Percentiles rank a stretch among this genome's conserved stretches.
phyloP scores from a whole-genome alignment of 2,113 vertebrate genomes.

The Python bivittatus region DNA sequence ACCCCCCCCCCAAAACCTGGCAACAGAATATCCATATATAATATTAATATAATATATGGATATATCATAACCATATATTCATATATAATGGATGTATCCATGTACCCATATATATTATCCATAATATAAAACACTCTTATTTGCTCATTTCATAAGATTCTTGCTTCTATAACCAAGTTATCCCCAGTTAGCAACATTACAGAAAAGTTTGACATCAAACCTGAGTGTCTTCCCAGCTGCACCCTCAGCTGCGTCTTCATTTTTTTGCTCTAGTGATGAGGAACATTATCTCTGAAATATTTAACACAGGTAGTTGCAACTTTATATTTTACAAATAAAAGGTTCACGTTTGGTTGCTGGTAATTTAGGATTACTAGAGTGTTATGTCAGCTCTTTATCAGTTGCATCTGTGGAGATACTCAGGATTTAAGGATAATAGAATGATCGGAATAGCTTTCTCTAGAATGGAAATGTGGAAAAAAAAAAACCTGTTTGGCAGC shows the following conservation, averaged over 20 bases:
- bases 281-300: conserved; percentile 37
- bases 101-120: background rate
- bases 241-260: conserved; percentile 56
- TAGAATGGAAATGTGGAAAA: background rate
- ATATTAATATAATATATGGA: background rate
- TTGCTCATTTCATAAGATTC: background rate
- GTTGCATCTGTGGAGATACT: background rate
- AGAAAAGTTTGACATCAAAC: conserved; percentile 8
- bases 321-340: background rate
- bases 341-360: background rate
- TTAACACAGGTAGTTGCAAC: background rate
- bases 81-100: background rate
- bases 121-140: background rate
- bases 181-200: conserved; percentile 33
- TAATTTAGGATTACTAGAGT: background rate
- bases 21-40: background rate
- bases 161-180: conserved; percentile 29
- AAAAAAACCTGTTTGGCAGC: no score
- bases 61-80: background rate
- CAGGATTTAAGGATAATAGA: background rate
- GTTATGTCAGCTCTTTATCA: background rate
- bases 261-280: conserved; percentile 45
- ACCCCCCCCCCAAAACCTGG: conserved; percentile 1
- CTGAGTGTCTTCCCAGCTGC: conserved; percentile 45
- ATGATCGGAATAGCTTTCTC: background rate